Percentiles rank a stretch among this genome's conserved stretches.
Evolutionary conservation across 1,140 invertebrate genomes (phyloP).

Genomic region (Drosophila eugracilis): DNA sequence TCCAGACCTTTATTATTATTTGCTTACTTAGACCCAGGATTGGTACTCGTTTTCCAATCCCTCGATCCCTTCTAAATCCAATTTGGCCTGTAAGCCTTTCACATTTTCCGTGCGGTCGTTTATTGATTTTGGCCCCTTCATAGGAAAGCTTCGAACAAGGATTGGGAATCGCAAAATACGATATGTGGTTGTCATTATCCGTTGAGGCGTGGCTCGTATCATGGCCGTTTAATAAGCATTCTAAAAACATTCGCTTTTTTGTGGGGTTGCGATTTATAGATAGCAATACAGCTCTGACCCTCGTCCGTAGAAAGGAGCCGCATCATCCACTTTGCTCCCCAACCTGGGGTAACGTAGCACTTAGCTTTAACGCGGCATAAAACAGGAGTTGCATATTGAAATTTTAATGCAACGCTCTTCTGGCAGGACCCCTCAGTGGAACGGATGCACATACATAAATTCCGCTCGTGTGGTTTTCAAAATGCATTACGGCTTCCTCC

Average conservation of each 20-base stretch:
- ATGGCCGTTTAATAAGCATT: slow-evolving; percentile 38
- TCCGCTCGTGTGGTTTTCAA: slow-evolving; percentile 79
- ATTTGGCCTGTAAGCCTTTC: slow-evolving; percentile 72
- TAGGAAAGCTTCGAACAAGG: slow-evolving; percentile 1
- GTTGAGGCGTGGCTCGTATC: slow-evolving; percentile 2
- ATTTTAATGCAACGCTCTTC: slow-evolving; percentile 54
- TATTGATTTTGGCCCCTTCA: slow-evolving; percentile 60
- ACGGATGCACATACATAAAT: slow-evolving; percentile 69
- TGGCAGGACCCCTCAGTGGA: slow-evolving; percentile 9
- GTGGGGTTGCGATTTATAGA: slow-evolving; percentile 8
- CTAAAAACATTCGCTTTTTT: slow-evolving; percentile 28
- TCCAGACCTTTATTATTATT: slow-evolving; percentile 58
- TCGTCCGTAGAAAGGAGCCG: neutral
- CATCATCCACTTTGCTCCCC: neutral
- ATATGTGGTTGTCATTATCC: slow-evolving; percentile 41
- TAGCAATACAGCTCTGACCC: neutral
- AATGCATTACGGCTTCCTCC: slow-evolving; percentile 67
- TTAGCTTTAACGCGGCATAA: slow-evolving; percentile 48
- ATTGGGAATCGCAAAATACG: neutral
- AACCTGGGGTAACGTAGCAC: slow-evolving; percentile 17
- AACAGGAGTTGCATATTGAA: slow-evolving; percentile 38
- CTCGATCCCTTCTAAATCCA: slow-evolving; percentile 56
- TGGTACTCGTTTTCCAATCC: slow-evolving; percentile 20
- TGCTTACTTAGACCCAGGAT: slow-evolving; percentile 52
- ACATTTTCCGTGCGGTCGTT: slow-evolving; percentile 48